These are phyloP conservation scores for Thalassaphorura encarpata DNA, from an alignment of 1,140 invertebrate species.

Conservation along the genomic window DNA sequence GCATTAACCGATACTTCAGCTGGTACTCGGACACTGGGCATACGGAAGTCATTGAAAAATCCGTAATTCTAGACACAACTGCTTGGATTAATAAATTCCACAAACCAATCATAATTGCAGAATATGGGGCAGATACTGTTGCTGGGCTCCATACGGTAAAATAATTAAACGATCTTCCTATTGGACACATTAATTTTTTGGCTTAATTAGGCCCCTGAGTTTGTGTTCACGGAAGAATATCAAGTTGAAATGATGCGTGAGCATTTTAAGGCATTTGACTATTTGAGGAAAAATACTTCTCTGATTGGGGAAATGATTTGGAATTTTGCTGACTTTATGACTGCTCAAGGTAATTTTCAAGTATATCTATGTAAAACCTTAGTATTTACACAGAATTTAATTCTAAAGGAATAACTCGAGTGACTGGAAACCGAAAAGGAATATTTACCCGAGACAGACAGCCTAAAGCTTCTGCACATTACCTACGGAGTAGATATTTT, in stretches of 20 bases:
- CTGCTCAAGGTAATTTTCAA: constrained; percentile 32
- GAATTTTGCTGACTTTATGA: constrained; percentile 58
- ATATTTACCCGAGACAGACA: constrained; percentile 50
- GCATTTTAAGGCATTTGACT: constrained; percentile 50
- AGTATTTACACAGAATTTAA: not conserved
- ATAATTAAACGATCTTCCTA: not conserved
- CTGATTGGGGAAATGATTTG: constrained; percentile 54
- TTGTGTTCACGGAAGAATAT: constrained; percentile 53
- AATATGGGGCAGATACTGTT: constrained; percentile 55
- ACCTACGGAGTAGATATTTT: constrained; percentile 40
- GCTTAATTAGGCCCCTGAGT: constrained; percentile 39
- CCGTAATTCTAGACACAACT: constrained; percentile 24
- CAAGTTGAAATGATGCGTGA: constrained; percentile 47
- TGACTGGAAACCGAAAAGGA: constrained; percentile 50
- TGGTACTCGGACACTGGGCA: constrained; percentile 51
- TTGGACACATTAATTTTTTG: not conserved
- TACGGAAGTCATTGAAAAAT: constrained; percentile 43
- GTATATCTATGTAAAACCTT: not conserved
- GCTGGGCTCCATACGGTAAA: constrained; percentile 45
- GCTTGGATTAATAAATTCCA: constrained; percentile 43
- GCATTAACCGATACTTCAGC: constrained; percentile 51
- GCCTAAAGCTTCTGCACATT: constrained; percentile 47
- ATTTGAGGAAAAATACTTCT: constrained; percentile 37
- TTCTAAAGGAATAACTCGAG: constrained; percentile 37
- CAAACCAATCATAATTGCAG: constrained; percentile 50